A percentile compares a stretch with the other conserved stretches of the same genome.
These are phyloP conservation scores for Myotis vivesi DNA, from an alignment of 2,797 vertebrate genomes.

Conservation along the genomic window DNA sequence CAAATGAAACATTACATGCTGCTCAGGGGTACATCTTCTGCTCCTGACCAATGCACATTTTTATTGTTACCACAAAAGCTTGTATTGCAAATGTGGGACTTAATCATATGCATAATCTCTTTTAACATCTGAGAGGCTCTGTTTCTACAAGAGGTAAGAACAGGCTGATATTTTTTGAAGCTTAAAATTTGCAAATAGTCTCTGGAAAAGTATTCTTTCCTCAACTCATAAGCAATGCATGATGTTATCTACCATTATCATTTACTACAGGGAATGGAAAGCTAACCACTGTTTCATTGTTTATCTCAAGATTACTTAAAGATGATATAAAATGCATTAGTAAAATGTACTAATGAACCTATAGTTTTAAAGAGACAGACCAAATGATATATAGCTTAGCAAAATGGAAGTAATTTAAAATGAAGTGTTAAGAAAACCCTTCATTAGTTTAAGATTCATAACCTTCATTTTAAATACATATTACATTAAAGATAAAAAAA, in stretches of 20 bases:
- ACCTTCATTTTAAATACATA: conserved; percentile 64
- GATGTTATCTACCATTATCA: neutral
- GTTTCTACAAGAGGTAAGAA: conserved; percentile 30
- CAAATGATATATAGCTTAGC: conserved; percentile 54
- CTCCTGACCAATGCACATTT: conserved; percentile 17
- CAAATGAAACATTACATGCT: neutral
- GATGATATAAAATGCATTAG: conserved; percentile 58
- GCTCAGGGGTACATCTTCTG: neutral
- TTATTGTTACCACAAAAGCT: conserved; percentile 53
- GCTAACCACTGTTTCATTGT: conserved; percentile 33
- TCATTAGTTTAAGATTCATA: conserved; percentile 68
- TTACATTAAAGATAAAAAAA: conserved; percentile 61
- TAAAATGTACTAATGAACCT: conserved; percentile 57
- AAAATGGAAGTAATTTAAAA: conserved; percentile 70
- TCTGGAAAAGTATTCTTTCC: conserved; percentile 5
- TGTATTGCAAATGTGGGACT: conserved; percentile 18
- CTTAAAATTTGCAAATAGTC: conserved; percentile 54
- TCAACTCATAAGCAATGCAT: conserved; percentile 34
- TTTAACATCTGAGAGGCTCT: conserved; percentile 42
- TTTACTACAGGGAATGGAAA: conserved; percentile 13
- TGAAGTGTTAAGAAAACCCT: conserved; percentile 56
- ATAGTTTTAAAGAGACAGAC: conserved; percentile 36
- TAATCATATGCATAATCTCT: conserved; percentile 41
- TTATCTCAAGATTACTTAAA: conserved; percentile 58
- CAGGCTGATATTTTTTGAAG: conserved; percentile 46